Conservation (phyloP, 1,140 invertebrate species). For the Lordiphosa clarofinis region DNA sequence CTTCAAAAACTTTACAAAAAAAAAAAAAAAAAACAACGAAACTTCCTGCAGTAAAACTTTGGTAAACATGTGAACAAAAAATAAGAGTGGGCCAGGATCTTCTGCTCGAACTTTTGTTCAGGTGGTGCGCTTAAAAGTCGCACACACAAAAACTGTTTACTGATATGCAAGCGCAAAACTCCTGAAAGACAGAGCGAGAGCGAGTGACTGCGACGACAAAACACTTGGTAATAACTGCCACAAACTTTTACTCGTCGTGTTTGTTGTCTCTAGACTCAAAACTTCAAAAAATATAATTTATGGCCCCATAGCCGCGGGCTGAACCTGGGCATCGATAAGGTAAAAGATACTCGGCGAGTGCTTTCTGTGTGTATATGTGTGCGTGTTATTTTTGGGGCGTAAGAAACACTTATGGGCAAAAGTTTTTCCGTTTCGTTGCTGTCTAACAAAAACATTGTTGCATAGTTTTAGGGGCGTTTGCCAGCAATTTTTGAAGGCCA, state of each 20-base stretch:
- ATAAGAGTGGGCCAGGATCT: constrained; percentile 17
- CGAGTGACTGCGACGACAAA: constrained; percentile 45
- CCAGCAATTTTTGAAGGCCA: constrained; percentile 50
- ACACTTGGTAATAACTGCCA: constrained; percentile 78
- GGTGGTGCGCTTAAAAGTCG: constrained; percentile 61
- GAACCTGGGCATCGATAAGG: constrained; percentile 65
- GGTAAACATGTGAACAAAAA: constrained; percentile 33
- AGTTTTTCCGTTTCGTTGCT: constrained; percentile 44
- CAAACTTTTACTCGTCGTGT: constrained; percentile 51
- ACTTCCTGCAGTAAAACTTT: constrained; percentile 39
- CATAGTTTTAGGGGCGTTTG: constrained; percentile 59
- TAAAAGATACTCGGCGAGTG: constrained; percentile 61
- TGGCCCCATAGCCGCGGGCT: constrained; percentile 71
- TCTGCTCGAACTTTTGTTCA: constrained; percentile 53
- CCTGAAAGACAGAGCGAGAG: constrained; percentile 1
- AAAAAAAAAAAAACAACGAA: neutral
- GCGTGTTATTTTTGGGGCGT: neutral
- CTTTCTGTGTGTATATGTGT: constrained; percentile 8
- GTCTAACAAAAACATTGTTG: constrained; percentile 72
- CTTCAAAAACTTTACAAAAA: constrained; percentile 28
- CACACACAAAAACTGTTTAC: constrained; percentile 64
- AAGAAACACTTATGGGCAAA: constrained; percentile 68
- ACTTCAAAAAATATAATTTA: constrained; percentile 78
- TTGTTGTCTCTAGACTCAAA: constrained; percentile 43
- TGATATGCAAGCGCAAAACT: constrained; percentile 52